phyloP scores from a whole-genome alignment of 2,797 vertebrate species.

The Emydoidea blandingii region DNA sequence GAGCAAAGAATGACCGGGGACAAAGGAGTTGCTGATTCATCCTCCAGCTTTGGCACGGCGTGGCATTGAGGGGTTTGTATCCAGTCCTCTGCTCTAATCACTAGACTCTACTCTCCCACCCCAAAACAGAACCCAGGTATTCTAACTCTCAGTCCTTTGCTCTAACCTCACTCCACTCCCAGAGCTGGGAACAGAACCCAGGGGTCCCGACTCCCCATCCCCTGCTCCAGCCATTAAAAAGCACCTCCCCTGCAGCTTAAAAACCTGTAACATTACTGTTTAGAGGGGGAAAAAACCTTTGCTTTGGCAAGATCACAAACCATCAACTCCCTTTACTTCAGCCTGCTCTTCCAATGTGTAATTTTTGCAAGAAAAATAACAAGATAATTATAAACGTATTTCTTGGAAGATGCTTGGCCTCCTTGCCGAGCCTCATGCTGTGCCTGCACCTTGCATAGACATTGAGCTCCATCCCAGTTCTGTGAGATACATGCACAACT shows the following conservation, averaged over 20 bases:
- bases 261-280: no score
- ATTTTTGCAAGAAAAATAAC: neutral
- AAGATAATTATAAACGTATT: neutral
- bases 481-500: neutral
- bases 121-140: no score
- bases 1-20: neutral
- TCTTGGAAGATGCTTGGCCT: neutral
- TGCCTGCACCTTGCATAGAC: rapidly evolving
- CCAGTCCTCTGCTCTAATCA: neutral
- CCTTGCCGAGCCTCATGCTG: neutral
- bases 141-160: neutral
- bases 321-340: no score
- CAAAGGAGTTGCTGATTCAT: neutral
- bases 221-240: neutral
- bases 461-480: neutral
- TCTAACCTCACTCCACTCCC: neutral
- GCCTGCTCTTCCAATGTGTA: neutral
- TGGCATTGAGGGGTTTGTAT: neutral
- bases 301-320: no score
- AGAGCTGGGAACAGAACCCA: neutral
- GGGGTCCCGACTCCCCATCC: neutral
- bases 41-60: neutral
- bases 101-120: no score
- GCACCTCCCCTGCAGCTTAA: no score
- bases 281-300: no score